phyloP scores from a whole-genome alignment of 2,888 invertebrate genomes.

The Temnothorax ravouxi region DNA sequence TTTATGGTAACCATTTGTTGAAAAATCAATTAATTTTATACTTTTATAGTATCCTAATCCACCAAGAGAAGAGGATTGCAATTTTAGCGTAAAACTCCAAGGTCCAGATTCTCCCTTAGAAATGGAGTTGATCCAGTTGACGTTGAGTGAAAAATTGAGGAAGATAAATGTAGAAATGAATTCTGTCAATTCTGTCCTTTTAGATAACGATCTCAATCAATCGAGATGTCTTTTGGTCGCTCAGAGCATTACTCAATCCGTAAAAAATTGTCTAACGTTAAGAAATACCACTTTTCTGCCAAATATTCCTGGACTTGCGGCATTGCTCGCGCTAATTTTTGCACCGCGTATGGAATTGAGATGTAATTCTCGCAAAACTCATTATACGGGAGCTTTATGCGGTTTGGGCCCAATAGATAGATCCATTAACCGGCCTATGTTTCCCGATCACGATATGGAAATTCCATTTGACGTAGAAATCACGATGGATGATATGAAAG shows the following conservation, averaged over 20 bases:
- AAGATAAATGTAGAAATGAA: slow-evolving; percentile 90
- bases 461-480: slow-evolving; percentile 92
- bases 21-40: background rate
- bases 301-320: slow-evolving; percentile 93
- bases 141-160: slow-evolving; percentile 88
- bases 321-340: slow-evolving; percentile 93
- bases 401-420: slow-evolving; percentile 91
- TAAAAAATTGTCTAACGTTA: slow-evolving; percentile 88
- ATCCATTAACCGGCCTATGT: slow-evolving; percentile 88
- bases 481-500: slow-evolving; percentile 89
- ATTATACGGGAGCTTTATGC: slow-evolving; percentile 93
- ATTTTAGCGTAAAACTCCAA: slow-evolving; percentile 87
- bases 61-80: slow-evolving; percentile 80
- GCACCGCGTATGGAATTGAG: slow-evolving; percentile 93
- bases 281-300: slow-evolving; percentile 96
- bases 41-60: slow-evolving; percentile 70
- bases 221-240: slow-evolving; percentile 91
- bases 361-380: slow-evolving; percentile 88
- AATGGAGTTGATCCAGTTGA: slow-evolving; percentile 89
- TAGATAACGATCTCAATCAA: slow-evolving; percentile 92
- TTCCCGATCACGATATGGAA: slow-evolving; percentile 95
- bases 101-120: slow-evolving; percentile 95
- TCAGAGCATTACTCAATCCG: slow-evolving; percentile 88
- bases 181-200: slow-evolving; percentile 86
- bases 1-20: background rate